Base-by-base conservation (phyloP, 2,888 invertebrate species). In the Pteria penguin region DNA sequence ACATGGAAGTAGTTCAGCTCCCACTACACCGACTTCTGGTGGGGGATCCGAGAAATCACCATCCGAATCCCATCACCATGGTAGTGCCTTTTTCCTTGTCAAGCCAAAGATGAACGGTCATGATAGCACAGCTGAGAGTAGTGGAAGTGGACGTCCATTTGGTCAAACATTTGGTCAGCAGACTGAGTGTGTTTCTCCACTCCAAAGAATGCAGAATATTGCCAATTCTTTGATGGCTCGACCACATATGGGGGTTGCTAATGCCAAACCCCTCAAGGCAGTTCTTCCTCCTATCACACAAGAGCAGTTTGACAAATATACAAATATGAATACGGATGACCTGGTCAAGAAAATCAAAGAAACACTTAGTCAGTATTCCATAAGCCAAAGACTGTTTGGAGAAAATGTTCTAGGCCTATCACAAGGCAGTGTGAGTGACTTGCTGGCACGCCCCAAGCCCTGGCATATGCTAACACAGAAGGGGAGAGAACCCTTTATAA, bases 401-500 rank as follows among this genome's bases (percentile, higher is more conserved):
- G 99, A 99, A 92, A 97, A 97, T 1, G 98, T 99, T n/a, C 94
- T 99, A 76, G 92, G 92, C 3, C 83, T 92, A 70, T 92, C 92
- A 22, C 92, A 92, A 80, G 99, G 99, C 52, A 98, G 98, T 3
- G 99, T 99, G 0, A 98, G 98, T 62, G 99, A 99, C 92, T 94
- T 99, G 57, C 93, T 99, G 81, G 99, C 99, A 29, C 93, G 99
- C 68, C 99, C 99, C 45, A 99, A 99, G 92, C 98, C 98, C 0
- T 99, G 99, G 99, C 97, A 98, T 91, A 98, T 98, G 98, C 94
- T 99, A 66, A 99, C 99, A 18, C 98, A 98, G 92, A 98, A 98
- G 92, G 99, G 99, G 0, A 94, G 98, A 31, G 99, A 99, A 82
- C 92, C 92, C 5, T 92, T 92, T 83, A 92, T 92, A 55, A 86